These are phyloP conservation scores for Leptopilina boulardi DNA, from an alignment of 1,140 invertebrate genomes.

Conservation along the genomic window DNA sequence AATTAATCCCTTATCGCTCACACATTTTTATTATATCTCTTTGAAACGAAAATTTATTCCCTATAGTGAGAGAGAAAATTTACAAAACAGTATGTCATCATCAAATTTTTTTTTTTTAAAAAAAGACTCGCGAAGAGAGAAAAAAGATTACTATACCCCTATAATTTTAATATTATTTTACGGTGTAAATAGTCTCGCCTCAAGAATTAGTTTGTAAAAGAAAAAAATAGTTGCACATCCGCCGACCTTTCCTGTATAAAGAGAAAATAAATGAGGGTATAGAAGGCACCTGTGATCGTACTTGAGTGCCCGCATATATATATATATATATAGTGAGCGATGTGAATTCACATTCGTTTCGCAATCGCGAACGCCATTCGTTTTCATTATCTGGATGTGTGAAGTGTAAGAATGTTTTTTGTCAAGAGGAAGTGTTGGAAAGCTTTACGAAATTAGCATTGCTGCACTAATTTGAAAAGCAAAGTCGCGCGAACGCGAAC, in stretches of 20 bases:
- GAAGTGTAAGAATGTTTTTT: not conserved
- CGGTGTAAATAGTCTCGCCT: no score
- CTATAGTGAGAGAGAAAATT: no score
- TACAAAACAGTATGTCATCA: no score
- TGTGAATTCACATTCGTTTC: slow-evolving; percentile 19
- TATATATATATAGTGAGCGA: slow-evolving; percentile 9
- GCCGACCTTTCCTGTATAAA: not conserved
- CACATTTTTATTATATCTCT: slow-evolving; percentile 41
- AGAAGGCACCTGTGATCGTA: slow-evolving; percentile 19
- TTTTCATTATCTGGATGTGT: slow-evolving; percentile 20
- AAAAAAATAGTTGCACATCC: slow-evolving; percentile 1
- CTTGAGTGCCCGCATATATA: slow-evolving; percentile 9
- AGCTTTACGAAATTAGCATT: slow-evolving; percentile 17
- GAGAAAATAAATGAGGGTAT: not conserved
- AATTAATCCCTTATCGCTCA: slow-evolving; percentile 28
- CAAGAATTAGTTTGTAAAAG: slow-evolving; percentile 42
- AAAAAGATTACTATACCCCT: no score
- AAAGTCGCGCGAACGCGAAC: slow-evolving; percentile 20
- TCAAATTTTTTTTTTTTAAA: no score
- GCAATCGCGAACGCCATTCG: slow-evolving; percentile 16
- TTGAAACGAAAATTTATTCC: slow-evolving; percentile 34
- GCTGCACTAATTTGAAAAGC: slow-evolving; percentile 27
- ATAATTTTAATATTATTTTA: no score
- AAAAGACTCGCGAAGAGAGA: no score
- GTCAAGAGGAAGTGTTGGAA: slow-evolving; percentile 23